Evolutionary conservation across 1,140 invertebrate species (phyloP).

Genomic region (Formica selysi): DNA sequence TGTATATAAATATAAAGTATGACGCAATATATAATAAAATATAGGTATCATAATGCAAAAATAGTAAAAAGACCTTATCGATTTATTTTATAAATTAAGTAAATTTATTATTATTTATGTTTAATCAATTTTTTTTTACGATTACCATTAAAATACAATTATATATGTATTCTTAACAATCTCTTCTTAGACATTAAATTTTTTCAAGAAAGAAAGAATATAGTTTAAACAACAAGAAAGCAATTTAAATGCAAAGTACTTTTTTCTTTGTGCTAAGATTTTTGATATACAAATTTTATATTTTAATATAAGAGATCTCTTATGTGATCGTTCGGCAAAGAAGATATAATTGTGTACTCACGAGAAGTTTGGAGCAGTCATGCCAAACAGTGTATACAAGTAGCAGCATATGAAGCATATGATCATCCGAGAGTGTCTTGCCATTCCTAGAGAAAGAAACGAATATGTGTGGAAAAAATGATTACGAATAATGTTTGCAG

Average conservation of each 20-base stretch:
- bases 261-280: not conserved
- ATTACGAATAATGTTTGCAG: not conserved
- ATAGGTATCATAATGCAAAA: not conserved
- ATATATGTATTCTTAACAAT: not conserved
- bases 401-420: conserved; percentile 86
- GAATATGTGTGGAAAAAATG: not conserved
- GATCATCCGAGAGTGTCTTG: conserved; percentile 84
- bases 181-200: not conserved
- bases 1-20: not conserved
- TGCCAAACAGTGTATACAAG: conserved; percentile 84
- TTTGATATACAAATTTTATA: not conserved
- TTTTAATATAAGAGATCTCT: not conserved
- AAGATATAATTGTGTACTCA: conserved; percentile 79
- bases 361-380: conserved; percentile 84
- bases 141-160: not conserved
- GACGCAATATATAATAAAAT: not conserved
- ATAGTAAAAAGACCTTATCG: not conserved
- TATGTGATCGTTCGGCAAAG: not conserved
- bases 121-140: not conserved
- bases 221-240: not conserved
- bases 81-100: not conserved
- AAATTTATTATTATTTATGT: not conserved
- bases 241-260: not conserved
- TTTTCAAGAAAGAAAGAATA: not conserved
- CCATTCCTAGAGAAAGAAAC: conserved; percentile 81